These are phyloP conservation scores for Spilosoma lubricipeda DNA, from an alignment of 2,888 invertebrate species.

Conservation along the genomic window DNA sequence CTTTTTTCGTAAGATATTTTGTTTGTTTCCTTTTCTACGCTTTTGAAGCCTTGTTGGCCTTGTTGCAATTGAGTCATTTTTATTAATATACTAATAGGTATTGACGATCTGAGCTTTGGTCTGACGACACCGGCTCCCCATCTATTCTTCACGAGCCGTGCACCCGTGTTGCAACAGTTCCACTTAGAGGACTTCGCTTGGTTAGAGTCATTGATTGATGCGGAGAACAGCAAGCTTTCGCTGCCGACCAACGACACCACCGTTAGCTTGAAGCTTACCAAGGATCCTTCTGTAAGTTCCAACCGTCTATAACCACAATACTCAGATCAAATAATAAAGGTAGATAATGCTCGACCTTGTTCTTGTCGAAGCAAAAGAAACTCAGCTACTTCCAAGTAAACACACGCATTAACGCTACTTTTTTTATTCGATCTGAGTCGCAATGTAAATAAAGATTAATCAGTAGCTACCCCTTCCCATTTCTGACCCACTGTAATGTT, in stretches of 20 bases:
- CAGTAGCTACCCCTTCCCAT: background rate
- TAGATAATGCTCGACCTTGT: too few relatives aligned
- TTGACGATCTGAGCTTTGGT: background rate
- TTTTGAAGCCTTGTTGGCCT: background rate
- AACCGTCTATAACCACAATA: too few relatives aligned
- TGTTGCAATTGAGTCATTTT: background rate
- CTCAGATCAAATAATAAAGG: too few relatives aligned
- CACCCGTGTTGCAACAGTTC: slow-evolving; percentile 47
- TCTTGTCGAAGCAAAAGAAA: too few relatives aligned
- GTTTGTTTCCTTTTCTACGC: background rate
- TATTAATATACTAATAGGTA: background rate
- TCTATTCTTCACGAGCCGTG: background rate
- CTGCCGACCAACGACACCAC: slow-evolving; percentile 62
- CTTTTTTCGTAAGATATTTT: background rate
- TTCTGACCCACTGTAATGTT: background rate
- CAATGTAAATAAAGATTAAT: background rate
- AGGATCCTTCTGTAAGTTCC: slow-evolving; percentile 60
- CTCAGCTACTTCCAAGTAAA: too few relatives aligned
- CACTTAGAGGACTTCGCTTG: slow-evolving; percentile 66
- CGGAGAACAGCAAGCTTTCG: slow-evolving; percentile 52
- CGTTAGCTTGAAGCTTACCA: slow-evolving; percentile 62
- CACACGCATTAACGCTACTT: too few relatives aligned
- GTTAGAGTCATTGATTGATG: slow-evolving; percentile 61
- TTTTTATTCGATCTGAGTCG: too few relatives aligned
- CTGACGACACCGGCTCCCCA: background rate